Conservation (phyloP, 30 jellyfish, hydroid and myxozoan species). For the Rhopilema esculentum region DNA sequence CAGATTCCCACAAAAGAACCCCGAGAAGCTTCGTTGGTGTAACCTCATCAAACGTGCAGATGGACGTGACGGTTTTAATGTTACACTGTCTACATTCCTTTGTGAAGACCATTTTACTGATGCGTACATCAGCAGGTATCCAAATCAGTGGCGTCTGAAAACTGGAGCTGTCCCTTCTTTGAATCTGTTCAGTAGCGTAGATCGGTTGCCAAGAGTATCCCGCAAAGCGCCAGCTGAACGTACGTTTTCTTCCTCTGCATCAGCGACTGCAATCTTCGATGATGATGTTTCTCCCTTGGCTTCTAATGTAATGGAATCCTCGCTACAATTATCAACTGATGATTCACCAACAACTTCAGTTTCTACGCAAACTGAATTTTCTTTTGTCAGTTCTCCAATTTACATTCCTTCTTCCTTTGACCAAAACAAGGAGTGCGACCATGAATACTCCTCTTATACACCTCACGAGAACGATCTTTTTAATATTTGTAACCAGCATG, state of each 20-base stretch:
- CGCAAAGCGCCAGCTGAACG: slow-evolving; percentile 16
- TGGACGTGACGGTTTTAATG: slow-evolving; percentile 3
- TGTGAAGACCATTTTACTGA: slow-evolving; percentile 16
- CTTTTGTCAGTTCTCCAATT: slow-evolving; percentile 25
- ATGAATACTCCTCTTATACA: background rate
- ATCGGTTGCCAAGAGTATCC: slow-evolving; percentile 32
- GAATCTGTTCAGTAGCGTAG: slow-evolving; percentile 12
- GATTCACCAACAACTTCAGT: slow-evolving; percentile 4
- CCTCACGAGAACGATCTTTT: slow-evolving; percentile 1
- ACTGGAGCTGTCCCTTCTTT: slow-evolving; percentile 49
- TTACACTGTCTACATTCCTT: slow-evolving; percentile 2
- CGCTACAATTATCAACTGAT: slow-evolving; percentile 3
- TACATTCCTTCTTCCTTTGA: slow-evolving; percentile 45
- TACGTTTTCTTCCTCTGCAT: slow-evolving; percentile 1
- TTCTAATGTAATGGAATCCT: slow-evolving; percentile 7
- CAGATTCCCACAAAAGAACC: slow-evolving; percentile 62
- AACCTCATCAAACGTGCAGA: slow-evolving; percentile 2
- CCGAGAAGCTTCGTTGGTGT: slow-evolving; percentile 43
- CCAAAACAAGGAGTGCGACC: background rate
- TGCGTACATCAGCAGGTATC: background rate
- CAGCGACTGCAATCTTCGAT: background rate
- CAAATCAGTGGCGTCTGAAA: slow-evolving; percentile 12
- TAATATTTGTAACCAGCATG: background rate
- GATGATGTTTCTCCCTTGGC: slow-evolving; percentile 8
- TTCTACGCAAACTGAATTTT: slow-evolving; percentile 11